Base-by-base conservation (phyloP, 1,140 invertebrate genomes). In the Archivesica marissinica region DNA sequence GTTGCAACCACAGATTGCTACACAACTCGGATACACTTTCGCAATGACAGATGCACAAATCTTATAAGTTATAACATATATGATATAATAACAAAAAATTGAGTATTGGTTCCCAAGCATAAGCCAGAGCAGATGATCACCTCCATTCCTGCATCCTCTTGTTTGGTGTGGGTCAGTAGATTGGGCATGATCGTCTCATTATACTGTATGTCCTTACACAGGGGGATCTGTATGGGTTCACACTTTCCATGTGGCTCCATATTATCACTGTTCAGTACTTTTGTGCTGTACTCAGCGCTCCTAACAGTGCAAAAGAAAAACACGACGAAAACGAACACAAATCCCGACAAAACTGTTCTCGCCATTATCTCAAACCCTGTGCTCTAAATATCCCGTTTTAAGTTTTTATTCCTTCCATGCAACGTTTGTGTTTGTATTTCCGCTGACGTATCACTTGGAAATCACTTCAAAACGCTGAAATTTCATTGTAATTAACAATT, bases 61-160 rank as follows among this genome's bases (percentile, higher is more conserved):
- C n/a, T n/a, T n/a, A n/a, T n/a, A n/a, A n/a, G n/a, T n/a, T n/a
- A n/a, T n/a, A n/a, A n/a, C n/a, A n/a, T n/a, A n/a, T n/a, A n/a
- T n/a, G n/a, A n/a, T 70, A 33, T 39, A 38, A n/a, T n/a, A 70
- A 39, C 66, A 70, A n/a, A n/a, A n/a, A n/a, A n/a, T n/a, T n/a
- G n/a, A n/a, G n/a, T n/a, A n/a, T n/a, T n/a, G n/a, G n/a, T n/a
- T n/a, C n/a, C n/a, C n/a, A n/a, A n/a, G n/a, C n/a, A n/a, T 7
- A 3, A 70, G 17, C 41, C 28, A 28, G 13, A 61, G 13, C 4
- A 35, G 38, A 77, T 33, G 20, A 23, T 82, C 39, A 82, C 81
- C 89, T 99, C 98, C 70, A 97, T 94, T 0, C 97, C 98, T 25
- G 99, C 99, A 89, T 99, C 98, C 89, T 99, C 97, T 94, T 99